phyloP scores from a whole-genome alignment of 2,888 invertebrate species.

The Drosophila maculinotata region DNA sequence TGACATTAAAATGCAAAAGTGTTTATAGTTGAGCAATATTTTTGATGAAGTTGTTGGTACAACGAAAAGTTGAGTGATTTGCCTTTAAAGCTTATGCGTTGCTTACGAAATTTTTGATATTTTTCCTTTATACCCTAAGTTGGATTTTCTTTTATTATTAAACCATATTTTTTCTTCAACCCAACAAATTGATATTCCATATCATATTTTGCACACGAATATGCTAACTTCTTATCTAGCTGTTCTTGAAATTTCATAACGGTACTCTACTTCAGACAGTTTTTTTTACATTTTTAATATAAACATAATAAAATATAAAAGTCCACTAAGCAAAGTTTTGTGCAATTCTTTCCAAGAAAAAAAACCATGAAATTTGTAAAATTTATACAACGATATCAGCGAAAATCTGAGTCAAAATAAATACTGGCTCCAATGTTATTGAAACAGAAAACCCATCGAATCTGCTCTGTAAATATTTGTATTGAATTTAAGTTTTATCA shows the following conservation, averaged over 20 bases:
- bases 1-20: neutral
- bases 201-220: no score
- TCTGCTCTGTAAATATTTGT: conserved; percentile 40
- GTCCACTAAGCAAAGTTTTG: neutral
- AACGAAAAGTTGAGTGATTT: neutral
- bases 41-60: neutral
- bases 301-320: neutral
- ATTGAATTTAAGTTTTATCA: conserved; percentile 33
- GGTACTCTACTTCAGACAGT: no score
- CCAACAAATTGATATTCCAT: no score
- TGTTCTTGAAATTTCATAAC: no score
- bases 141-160: no score
- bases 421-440: conserved; percentile 6
- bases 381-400: conserved; percentile 1
- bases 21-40: neutral
- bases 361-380: neutral
- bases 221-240: no score
- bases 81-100: neutral
- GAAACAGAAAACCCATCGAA: conserved; percentile 11
- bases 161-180: no score
- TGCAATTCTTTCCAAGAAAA: neutral
- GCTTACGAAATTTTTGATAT: no score
- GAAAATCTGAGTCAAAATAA: conserved; percentile 25
- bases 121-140: no score
- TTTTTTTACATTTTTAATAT: no score